Base-by-base conservation (phyloP, 2,888 invertebrate genomes). In the Andrena chrysosceles region DNA sequence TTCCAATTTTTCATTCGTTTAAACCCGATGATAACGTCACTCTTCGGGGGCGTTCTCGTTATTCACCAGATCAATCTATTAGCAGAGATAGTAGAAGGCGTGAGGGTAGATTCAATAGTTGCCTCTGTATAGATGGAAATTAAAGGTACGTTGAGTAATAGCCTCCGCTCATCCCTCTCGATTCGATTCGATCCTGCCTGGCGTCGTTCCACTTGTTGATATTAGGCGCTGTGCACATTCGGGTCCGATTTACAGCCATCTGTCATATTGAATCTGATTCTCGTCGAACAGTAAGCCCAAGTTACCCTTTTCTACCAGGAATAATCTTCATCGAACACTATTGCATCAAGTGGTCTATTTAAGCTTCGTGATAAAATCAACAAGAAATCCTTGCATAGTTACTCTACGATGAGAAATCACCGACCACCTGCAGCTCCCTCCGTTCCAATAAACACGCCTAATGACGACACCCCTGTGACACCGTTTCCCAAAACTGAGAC, bases 171-270 rank as follows among this genome's bases (percentile, higher is more conserved):
- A 81, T 77, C 59, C 81, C 80, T 77, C 81, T 77, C 81, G 76
- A 81, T 76, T 79, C 75, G 80, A 75, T 64, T 81, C 82, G 70
- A 81, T 84, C 76, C 79, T 64, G 81, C 74, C 60, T 23, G 77
- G 56, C 66, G 79, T 83, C 80, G 81, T 82, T 85, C 89, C 88
- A 90, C 90, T 90, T 91, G 90, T 90, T 91, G 90, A 90, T 90
- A 88, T 86, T 86, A 80, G 59, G 78, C 62, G 54, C 31, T 69
- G 74, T 74, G 62, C 85, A 79, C 77, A 83, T 67, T 67, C 64
- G 74, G 10, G 35, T 3, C 29, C 68, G 23, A 54, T 20, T 54
- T 16, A 5, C 20, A 16, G 33, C 2, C 16, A 16, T 59, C 66
- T 20, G 49, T 42, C 4, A 42, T 42, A 42, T 42, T 0, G 16